Evolutionary conservation across 2,888 invertebrate species (phyloP), one percentile per base, ranked within the genome.

Genomic region (Platycheirus rosarum): DNA sequence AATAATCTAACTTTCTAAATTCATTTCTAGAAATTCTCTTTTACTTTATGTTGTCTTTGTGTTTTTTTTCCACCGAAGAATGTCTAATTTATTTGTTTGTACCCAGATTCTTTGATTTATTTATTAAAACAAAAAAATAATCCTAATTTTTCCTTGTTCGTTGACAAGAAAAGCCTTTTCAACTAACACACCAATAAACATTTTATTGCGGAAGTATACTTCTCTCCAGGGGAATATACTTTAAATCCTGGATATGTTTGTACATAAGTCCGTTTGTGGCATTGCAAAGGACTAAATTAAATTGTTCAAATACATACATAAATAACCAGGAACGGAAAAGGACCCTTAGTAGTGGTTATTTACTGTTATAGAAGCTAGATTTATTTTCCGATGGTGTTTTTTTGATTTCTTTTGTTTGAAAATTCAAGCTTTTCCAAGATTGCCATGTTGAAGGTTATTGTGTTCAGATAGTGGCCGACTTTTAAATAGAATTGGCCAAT

Each of bases 251-350:
- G n/a, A n/a, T n/a, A n/a, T n/a, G n/a, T n/a, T n/a, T n/a, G n/a
- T 29, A 42, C 44, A n/a, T 26, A 57, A 40, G 35, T 18, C 26
- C 0, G 49, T 14, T 13, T 57, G 18, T 3, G 32, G 44, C 26
- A 6, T 2, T 23, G 11, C 26, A 18, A 4, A 29, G 26, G 40
- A 60, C 13, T 13, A 60, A 62, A 42, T 62, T 70, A 60, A 62
- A 70, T 70, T 62, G 62, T 70, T 62, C 40, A 70, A 62, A 62
- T 40, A 13, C 23, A n/a, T n/a, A n/a, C n/a, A 57, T 57, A 70
- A 62, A 51, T 70, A 40, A 70, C 32, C 49, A 57, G 48, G 35
- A 49, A 9, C 4, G 29, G 23, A 29, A 48, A 60, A n/a, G 29
- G 29, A 29, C 26, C 14, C n/a, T 42, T 11, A 8, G 18, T 44